Evolutionary conservation across 2,888 invertebrate genomes (phyloP).

Genomic region (Malthinus seriepunctatus): DNA sequence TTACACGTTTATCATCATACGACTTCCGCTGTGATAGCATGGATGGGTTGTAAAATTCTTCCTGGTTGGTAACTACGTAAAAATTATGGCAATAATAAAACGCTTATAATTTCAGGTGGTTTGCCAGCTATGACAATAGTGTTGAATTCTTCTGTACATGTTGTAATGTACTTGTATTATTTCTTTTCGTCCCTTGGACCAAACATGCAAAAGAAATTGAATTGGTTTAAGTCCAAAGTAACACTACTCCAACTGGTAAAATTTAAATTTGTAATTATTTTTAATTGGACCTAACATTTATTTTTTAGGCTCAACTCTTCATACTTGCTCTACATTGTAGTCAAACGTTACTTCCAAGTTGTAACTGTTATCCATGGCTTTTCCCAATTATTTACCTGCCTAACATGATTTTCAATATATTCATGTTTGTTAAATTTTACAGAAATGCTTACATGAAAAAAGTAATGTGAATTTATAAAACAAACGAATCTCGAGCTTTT

Average conservation of each 20-base stretch:
- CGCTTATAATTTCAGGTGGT: conserved; percentile 59
- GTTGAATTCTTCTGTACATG: conserved; percentile 69
- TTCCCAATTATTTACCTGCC: not conserved
- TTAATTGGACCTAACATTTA: not conserved
- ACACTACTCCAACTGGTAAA: conserved; percentile 67
- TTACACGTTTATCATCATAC: conserved; percentile 73
- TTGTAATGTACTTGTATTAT: conserved; percentile 80
- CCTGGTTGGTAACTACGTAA: conserved; percentile 11
- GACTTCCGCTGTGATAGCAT: conserved; percentile 60
- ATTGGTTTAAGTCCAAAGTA: conserved; percentile 62
- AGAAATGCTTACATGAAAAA: not conserved
- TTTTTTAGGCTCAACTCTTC: not conserved
- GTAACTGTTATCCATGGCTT: not conserved
- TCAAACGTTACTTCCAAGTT: not conserved
- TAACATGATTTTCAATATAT: not conserved
- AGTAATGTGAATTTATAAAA: no score
- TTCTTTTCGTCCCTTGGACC: conserved; percentile 66
- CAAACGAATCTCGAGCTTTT: no score
- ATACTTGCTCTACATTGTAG: not conserved
- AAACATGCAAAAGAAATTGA: conserved; percentile 58
- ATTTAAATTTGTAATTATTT: no score
- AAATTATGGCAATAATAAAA: not conserved
- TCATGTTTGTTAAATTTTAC: not conserved
- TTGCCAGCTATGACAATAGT: conserved; percentile 67
- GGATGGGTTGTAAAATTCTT: conserved; percentile 44